A percentile compares a stretch with the other conserved stretches of the same genome.
Conservation (phyloP, 1,140 invertebrate genomes). For the Drosophila asahinai region DNA sequence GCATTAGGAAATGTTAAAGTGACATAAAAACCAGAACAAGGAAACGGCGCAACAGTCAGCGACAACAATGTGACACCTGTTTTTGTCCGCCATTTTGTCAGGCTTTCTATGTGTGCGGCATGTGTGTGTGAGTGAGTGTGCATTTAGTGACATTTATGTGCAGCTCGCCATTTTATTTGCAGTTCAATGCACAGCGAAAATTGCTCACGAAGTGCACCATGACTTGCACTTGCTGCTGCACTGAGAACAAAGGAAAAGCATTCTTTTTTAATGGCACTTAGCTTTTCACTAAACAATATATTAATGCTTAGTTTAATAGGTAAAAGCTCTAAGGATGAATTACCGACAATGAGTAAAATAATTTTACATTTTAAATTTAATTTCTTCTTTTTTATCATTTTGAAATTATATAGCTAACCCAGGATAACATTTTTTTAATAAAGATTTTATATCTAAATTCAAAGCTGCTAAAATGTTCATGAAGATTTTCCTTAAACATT, state of each 20-base stretch:
- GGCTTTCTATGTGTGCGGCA: conserved; percentile 16
- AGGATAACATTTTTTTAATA: too few relatives aligned
- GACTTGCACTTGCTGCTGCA: conserved; percentile 65
- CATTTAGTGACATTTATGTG: conserved; percentile 80
- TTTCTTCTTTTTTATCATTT: too few relatives aligned
- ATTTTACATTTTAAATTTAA: too few relatives aligned
- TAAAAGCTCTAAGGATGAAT: too few relatives aligned
- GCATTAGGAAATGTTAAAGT: conserved; percentile 82
- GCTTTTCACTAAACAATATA: neutral
- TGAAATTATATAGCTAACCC: too few relatives aligned
- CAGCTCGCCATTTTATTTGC: conserved; percentile 74
- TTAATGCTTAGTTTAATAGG: too few relatives aligned
- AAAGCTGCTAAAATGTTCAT: too few relatives aligned
- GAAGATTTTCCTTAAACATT: neutral
- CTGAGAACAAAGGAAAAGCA: neutral
- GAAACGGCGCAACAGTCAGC: conserved; percentile 64
- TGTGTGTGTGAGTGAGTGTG: conserved; percentile 52
- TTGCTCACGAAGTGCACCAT: conserved; percentile 75
- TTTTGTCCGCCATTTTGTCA: conserved; percentile 62
- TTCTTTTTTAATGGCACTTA: too few relatives aligned
- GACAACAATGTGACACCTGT: conserved; percentile 81
- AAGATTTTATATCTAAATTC: too few relatives aligned
- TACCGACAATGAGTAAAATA: too few relatives aligned
- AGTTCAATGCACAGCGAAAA: conserved; percentile 78
- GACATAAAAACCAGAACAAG: conserved; percentile 66